Evolutionary conservation across 2,888 invertebrate genomes (phyloP), one percentile per base, ranked within the genome.

Genomic region (Tenthredo amoena): DNA sequence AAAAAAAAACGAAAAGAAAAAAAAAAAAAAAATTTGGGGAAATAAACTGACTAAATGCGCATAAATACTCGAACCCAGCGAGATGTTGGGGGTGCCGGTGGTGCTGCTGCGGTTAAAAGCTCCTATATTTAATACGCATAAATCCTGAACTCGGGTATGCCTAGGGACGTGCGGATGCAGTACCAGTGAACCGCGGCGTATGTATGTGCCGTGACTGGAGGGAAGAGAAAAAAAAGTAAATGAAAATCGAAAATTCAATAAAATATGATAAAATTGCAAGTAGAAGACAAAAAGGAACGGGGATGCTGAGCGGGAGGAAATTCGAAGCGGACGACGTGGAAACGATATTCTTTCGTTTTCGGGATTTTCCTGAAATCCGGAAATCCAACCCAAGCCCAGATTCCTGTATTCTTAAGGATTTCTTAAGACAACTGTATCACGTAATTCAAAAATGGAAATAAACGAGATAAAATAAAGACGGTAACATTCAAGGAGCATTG

Each of bases 51-150:
- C 58, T 81, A 81, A 81, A 81, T 81, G 81, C 81, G 81, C 81
- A 81, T 81, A 81, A 81, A 81, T 81, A 81, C 50, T 81, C 62
- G 10, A 62, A 37, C 62, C 81, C 81, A 50, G 12, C 21, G 81
- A 81, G 81, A 81, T 62, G 81, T 79, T 58, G 34, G 81, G 79
- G 58, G n/a, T 47, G 47, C n/a, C 1, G 43, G n/a, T 10, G 77
- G 26, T 9, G 34, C 79, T 21, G 72, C 40, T 37, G 88, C 86
- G 86, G 88, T 89, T 90, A 89, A 90, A 89, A 90, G 89, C 89
- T 87, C 88, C 87, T 88, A 89, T 88, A 88, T 88, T 89, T 89
- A 89, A 90, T 88, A 86, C 86, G 85, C 87, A 87, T 89, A 88
- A 89, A 90, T 90, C 88, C 77, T 86, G 37, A 15, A 47, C 47